Evolutionary conservation across 30 jellyfish, hydroid and myxozoan species (phyloP).

Genomic region (Hydractinia echinata): DNA sequence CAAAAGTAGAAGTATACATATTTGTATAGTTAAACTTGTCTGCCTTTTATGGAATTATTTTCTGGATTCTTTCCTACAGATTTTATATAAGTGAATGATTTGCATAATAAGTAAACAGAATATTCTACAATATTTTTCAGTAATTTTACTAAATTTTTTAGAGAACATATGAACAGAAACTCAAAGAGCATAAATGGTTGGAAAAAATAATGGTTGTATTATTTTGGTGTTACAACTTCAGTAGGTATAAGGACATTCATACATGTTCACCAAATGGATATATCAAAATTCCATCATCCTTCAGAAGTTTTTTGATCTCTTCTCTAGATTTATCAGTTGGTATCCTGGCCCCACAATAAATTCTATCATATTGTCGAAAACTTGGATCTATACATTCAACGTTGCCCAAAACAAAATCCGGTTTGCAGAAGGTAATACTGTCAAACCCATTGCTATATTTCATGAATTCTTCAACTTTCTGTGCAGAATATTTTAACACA

Average conservation of each 20-base stretch:
- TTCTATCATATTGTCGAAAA: slow-evolving; percentile 63
- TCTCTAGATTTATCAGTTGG: background rate
- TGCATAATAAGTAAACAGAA: too few species aligned
- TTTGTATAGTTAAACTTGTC: too few species aligned
- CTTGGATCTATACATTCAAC: slow-evolving; percentile 47
- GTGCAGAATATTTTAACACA: slow-evolving; percentile 49
- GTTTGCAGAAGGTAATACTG: slow-evolving; percentile 55
- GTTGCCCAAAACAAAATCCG: slow-evolving; percentile 59
- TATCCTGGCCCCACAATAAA: slow-evolving; percentile 74
- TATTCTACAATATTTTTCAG: too few species aligned
- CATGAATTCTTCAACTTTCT: slow-evolving; percentile 40
- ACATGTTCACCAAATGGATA: slow-evolving; percentile 10
- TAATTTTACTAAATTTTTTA: too few species aligned
- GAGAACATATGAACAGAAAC: too few species aligned
- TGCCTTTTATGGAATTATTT: too few species aligned
- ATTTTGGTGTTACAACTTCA: too few species aligned
- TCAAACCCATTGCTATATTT: slow-evolving; percentile 40
- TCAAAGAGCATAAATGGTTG: too few species aligned
- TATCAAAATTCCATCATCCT: background rate
- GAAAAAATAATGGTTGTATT: too few species aligned
- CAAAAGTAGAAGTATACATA: too few species aligned
- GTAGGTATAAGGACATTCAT: background rate
- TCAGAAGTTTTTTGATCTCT: background rate
- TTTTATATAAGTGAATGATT: too few species aligned
- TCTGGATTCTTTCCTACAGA: too few species aligned